A percentile compares a stretch with the other conserved stretches of the same genome.
phyloP scores from a whole-genome alignment of 2,888 invertebrate genomes.

The Trissolcus japonicus region DNA sequence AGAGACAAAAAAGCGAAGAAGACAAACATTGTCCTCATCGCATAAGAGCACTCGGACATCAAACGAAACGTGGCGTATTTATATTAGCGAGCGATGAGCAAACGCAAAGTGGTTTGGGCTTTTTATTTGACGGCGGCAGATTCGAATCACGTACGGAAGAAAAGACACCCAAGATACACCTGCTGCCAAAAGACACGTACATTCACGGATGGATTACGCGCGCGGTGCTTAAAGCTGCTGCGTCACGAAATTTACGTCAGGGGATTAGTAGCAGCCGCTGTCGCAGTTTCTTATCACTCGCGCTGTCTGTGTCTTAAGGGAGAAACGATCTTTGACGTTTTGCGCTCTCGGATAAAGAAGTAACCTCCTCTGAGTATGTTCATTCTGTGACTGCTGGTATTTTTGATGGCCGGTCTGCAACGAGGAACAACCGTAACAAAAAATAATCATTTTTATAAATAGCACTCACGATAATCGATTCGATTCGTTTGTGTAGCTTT shows the following conservation, averaged over 20 bases:
- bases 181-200: conserved; percentile 61
- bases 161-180: conserved; percentile 63
- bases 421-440: conserved; percentile 12
- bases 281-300: background rate
- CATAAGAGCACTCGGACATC: conserved; percentile 25
- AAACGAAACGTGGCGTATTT: conserved; percentile 45
- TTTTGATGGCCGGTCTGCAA: conserved; percentile 32
- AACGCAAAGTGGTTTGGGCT: conserved; percentile 24
- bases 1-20: background rate
- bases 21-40: conserved; percentile 18
- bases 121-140: conserved; percentile 59
- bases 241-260: conserved; percentile 54
- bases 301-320: conserved; percentile 24
- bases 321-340: conserved; percentile 48
- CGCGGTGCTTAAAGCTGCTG: conserved; percentile 50
- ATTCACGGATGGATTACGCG: conserved; percentile 59
- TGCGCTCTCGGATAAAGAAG: conserved; percentile 28
- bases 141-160: conserved; percentile 67
- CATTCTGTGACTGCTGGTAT: conserved; percentile 44
- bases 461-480: conserved; percentile 43
- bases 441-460: conserved; percentile 47
- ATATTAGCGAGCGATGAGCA: conserved; percentile 33
- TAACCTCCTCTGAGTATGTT: conserved; percentile 15
- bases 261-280: conserved; percentile 44
- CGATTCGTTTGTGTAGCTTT: conserved; percentile 30